These are phyloP conservation scores for Gordius sp. DNA, from an alignment of 2,888 invertebrate genomes.

Conservation along the genomic window DNA sequence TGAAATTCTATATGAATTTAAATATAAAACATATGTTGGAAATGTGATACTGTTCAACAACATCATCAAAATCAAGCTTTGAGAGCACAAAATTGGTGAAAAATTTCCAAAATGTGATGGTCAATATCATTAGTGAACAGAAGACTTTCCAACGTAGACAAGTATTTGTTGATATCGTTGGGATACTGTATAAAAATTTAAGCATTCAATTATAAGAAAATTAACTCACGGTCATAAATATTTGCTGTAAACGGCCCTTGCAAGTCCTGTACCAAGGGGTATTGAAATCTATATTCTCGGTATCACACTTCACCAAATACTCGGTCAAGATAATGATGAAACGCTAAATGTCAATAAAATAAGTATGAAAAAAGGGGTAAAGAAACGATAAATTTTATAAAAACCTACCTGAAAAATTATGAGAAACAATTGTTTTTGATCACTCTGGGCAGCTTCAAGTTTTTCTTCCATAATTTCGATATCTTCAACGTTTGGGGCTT, in stretches of 20 bases:
- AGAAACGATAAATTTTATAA: slow-evolving; percentile 16
- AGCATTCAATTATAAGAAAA: slow-evolving; percentile 18
- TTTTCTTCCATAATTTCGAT: slow-evolving; percentile 85
- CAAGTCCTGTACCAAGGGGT: slow-evolving; percentile 90
- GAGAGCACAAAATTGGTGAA: slow-evolving; percentile 82
- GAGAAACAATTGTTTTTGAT: slow-evolving; percentile 79
- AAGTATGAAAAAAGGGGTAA: slow-evolving; percentile 13
- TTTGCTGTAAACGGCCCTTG: slow-evolving; percentile 67
- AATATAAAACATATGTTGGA: no score
- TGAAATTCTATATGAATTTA: no score
- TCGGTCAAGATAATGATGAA: slow-evolving; percentile 92
- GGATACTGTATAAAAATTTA: slow-evolving; percentile 32
- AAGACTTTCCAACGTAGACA: slow-evolving; percentile 68
- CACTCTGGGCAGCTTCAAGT: slow-evolving; percentile 68
- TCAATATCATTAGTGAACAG: slow-evolving; percentile 86
- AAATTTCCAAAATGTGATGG: slow-evolving; percentile 74
- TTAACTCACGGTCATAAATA: slow-evolving; percentile 37
- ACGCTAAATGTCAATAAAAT: slow-evolving; percentile 33
- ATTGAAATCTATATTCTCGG: slow-evolving; percentile 65
- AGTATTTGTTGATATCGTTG: slow-evolving; percentile 91
- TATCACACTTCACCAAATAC: slow-evolving; percentile 69
- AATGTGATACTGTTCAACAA: no score
- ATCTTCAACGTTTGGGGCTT: slow-evolving; percentile 45
- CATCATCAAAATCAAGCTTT: slow-evolving; percentile 37
- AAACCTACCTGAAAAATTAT: slow-evolving; percentile 58